These are phyloP conservation scores for Drosophila nebulosa DNA, from an alignment of 1,140 invertebrate genomes.

Conservation along the genomic window DNA sequence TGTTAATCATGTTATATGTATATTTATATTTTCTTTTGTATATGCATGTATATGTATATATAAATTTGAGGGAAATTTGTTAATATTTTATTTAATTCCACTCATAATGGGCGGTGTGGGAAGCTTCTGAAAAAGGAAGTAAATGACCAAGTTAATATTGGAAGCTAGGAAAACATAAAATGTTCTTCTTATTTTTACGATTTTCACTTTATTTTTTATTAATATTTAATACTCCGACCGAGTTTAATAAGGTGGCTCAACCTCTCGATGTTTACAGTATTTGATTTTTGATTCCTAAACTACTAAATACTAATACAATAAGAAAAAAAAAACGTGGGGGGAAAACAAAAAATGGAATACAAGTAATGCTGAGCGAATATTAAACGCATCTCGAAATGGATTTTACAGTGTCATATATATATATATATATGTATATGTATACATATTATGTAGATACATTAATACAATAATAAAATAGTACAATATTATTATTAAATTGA, in stretches of 20 bases:
- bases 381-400: constrained; percentile 18
- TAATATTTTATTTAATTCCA: neutral
- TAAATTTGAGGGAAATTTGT: constrained; percentile 70
- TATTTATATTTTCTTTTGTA: no score
- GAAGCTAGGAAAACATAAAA: constrained; percentile 9
- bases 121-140: no score
- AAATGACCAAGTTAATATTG: neutral
- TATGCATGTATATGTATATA: constrained; percentile 25
- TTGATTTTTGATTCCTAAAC: constrained; percentile 11
- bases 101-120: neutral
- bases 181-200: constrained; percentile 10
- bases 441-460: constrained; percentile 26
- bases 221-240: constrained; percentile 41
- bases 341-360: constrained; percentile 49
- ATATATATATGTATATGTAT: constrained; percentile 22
- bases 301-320: constrained; percentile 17
- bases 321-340: neutral
- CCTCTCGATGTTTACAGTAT: constrained; percentile 51
- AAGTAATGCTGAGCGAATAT: constrained; percentile 31
- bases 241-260: constrained; percentile 43
- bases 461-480: constrained; percentile 40
- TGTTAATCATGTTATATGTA: constrained; percentile 56
- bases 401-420: constrained; percentile 32
- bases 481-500: constrained; percentile 43
- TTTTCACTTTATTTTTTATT: constrained; percentile 13